phyloP scores from a whole-genome alignment of 2,888 invertebrate species.

The Bellardia bayeri region DNA sequence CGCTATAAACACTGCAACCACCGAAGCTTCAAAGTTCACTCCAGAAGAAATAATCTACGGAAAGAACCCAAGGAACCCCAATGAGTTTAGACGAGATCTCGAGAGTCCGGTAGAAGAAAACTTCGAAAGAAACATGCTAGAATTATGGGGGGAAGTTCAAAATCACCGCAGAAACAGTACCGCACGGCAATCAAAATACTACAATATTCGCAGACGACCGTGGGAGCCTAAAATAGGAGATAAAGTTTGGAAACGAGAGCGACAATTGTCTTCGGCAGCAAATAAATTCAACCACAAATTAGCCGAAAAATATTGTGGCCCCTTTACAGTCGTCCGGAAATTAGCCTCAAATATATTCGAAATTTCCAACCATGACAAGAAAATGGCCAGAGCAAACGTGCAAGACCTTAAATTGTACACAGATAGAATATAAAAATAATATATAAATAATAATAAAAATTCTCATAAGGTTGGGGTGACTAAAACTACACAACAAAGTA shows the following conservation, averaged over 20 bases:
- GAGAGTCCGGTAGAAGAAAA: neutral
- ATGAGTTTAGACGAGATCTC: neutral
- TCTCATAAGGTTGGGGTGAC: too few relatives aligned
- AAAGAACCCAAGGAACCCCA: neutral
- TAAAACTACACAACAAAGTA: too few relatives aligned
- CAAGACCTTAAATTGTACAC: too few relatives aligned
- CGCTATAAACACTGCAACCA: neutral
- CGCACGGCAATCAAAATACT: neutral
- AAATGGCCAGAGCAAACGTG: neutral
- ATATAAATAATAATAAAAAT: too few relatives aligned
- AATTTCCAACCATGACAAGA: neutral
- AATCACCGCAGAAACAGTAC: neutral
- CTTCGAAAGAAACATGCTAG: neutral
- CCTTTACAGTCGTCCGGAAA: neutral
- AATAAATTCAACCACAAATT: constrained; percentile 1
- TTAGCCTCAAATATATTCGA: neutral
- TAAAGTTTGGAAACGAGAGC: neutral
- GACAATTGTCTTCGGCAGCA: neutral
- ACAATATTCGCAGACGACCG: neutral
- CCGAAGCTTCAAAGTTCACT: neutral
- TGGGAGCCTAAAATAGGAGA: neutral
- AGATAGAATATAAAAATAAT: neutral
- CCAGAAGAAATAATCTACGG: neutral
- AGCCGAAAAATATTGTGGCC: neutral
- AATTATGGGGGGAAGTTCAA: too few relatives aligned